Evolutionary conservation across 2,113 vertebrate species (phyloP).

Genomic region (Rhinopomastus cyanomelas): DNA sequence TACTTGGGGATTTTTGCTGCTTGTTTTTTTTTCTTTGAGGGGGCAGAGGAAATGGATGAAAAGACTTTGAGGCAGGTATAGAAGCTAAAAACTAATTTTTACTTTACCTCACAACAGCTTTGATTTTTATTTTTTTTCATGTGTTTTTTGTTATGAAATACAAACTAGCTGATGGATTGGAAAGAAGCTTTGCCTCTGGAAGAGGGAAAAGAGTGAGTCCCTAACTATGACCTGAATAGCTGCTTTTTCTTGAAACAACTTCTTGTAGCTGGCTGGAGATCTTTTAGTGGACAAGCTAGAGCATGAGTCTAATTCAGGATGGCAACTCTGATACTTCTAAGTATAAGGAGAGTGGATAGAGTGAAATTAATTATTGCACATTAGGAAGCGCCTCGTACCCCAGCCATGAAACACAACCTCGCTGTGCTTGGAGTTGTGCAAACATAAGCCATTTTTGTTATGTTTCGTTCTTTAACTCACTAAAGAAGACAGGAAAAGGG

Average conservation of each 20-base stretch:
- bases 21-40: background rate
- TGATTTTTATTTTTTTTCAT: too few species aligned
- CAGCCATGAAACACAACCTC: background rate
- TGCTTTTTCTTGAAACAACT: conserved; percentile 3
- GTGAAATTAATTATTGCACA: conserved; percentile 19
- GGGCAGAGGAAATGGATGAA: background rate
- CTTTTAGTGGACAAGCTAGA: conserved; percentile 18
- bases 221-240: background rate
- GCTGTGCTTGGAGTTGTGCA: conserved; percentile 15
- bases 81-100: background rate
- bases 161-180: background rate
- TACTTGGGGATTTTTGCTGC: too few species aligned
- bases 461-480: background rate
- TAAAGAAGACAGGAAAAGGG: background rate
- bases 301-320: conserved; percentile 30
- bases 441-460: conserved; percentile 28
- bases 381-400: conserved; percentile 41
- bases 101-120: too few species aligned
- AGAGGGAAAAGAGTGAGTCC: background rate
- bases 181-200: background rate
- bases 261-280: background rate
- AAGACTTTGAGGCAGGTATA: background rate
- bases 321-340: conserved; percentile 31
- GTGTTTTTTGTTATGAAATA: background rate
- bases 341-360: conserved; percentile 19